These are phyloP conservation scores for Lysandra coridon DNA, from an alignment of 2,888 invertebrate species.

Conservation along the genomic window DNA sequence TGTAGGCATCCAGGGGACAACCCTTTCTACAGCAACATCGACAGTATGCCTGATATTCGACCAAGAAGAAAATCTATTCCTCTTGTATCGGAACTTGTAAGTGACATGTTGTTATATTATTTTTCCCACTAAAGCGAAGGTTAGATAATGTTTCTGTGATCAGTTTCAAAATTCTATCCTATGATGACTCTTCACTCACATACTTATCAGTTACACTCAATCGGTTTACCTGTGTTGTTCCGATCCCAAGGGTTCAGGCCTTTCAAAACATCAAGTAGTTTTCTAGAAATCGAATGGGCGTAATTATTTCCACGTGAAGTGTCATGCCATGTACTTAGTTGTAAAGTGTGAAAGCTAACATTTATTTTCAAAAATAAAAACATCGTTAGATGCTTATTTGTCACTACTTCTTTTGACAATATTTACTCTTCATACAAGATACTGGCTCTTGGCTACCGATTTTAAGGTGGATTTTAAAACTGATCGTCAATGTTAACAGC, in stretches of 20 bases:
- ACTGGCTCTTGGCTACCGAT: not conserved
- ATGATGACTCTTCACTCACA: conserved; percentile 31
- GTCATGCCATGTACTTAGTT: conserved; percentile 5
- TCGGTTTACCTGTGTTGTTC: conserved; percentile 17
- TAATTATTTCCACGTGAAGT: conserved; percentile 34
- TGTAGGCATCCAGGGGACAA: conserved; percentile 94
- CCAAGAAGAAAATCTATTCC: conserved; percentile 98
- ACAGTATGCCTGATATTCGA: conserved; percentile 99
- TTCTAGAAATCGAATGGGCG: not conserved
- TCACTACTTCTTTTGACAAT: not conserved
- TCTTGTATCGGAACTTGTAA: conserved; percentile 99
- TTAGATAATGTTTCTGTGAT: conserved; percentile 61
- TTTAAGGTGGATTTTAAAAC: conserved; percentile 68
- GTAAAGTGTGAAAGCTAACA: too few species aligned
- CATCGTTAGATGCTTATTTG: not conserved
- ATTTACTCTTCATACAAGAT: not conserved
- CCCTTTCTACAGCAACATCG: conserved; percentile 99
- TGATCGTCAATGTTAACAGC: conserved; percentile 73
- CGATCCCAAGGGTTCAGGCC: not conserved
- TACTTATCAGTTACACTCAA: not conserved
- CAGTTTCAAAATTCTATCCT: conserved; percentile 67
- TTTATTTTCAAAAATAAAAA: not conserved
- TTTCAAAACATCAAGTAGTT: not conserved
- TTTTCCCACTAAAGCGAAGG: conserved; percentile 53
- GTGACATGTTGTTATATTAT: conserved; percentile 64